A percentile compares a stretch with the other conserved stretches of the same genome.
These are phyloP conservation scores for Hetaerina titia DNA, from an alignment of 2,888 invertebrate genomes.

Conservation along the genomic window DNA sequence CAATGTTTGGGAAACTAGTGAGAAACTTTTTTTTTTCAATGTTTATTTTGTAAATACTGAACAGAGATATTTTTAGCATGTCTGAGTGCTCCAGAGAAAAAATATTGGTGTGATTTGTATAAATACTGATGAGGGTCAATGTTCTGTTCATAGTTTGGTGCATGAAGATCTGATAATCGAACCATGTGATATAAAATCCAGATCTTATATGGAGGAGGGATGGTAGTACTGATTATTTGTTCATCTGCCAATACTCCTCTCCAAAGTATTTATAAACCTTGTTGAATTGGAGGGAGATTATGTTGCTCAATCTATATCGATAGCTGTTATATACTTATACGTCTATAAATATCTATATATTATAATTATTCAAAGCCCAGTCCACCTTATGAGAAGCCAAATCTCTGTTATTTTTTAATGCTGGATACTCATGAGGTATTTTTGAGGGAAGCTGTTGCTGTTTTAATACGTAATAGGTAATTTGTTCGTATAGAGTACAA, in stretches of 20 bases:
- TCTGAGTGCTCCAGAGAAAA: slow-evolving; percentile 58
- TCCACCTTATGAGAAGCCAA: slow-evolving; percentile 64
- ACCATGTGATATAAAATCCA: slow-evolving; percentile 64
- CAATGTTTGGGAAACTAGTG: slow-evolving; percentile 63
- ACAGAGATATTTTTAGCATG: slow-evolving; percentile 61
- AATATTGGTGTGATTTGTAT: slow-evolving; percentile 65
- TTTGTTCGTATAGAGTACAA: slow-evolving; percentile 66
- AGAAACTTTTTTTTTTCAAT: slow-evolving; percentile 48
- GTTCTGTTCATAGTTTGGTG: slow-evolving; percentile 67
- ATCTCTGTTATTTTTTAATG: slow-evolving; percentile 65
- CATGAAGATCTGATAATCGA: slow-evolving; percentile 66
- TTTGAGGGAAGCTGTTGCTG: slow-evolving; percentile 61
- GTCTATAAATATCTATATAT: slow-evolving; percentile 66
- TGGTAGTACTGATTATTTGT: slow-evolving; percentile 57
- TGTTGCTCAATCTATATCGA: slow-evolving; percentile 66
- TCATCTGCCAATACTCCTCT: slow-evolving; percentile 60
- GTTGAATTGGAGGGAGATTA: slow-evolving; percentile 62
- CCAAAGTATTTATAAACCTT: slow-evolving; percentile 67
- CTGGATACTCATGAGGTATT: slow-evolving; percentile 64
- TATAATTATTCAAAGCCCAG: slow-evolving; percentile 62
- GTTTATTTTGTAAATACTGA: slow-evolving; percentile 64
- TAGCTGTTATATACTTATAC: slow-evolving; percentile 67
- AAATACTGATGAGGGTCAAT: slow-evolving; percentile 50
- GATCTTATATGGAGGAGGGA: slow-evolving; percentile 60
- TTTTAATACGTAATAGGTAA: slow-evolving; percentile 54